Conservation (phyloP, 2,888 invertebrate genomes). For the Chelonus formosanus region DNA sequence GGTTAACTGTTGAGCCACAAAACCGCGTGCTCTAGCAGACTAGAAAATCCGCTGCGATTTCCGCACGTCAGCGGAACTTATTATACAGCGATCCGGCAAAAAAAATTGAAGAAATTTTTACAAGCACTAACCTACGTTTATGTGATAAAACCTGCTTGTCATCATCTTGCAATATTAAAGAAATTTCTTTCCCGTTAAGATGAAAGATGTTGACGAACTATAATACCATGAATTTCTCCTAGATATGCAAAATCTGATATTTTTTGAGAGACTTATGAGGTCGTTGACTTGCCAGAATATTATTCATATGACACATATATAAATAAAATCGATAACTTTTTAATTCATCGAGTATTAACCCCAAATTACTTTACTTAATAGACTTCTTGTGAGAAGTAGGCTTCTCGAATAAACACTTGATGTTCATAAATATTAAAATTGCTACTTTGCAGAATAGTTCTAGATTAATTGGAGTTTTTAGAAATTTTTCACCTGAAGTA, state of each 20-base stretch:
- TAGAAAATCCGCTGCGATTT: constrained; percentile 20
- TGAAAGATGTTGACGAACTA: neutral
- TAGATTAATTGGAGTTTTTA: no score
- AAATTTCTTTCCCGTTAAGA: neutral
- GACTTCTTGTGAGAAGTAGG: neutral
- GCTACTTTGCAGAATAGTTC: no score
- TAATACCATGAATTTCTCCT: neutral
- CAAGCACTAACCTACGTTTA: no score
- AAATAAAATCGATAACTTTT: neutral
- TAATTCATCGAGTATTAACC: neutral
- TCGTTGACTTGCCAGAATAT: constrained; percentile 1
- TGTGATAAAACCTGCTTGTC: constrained; percentile 3
- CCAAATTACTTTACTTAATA: neutral
- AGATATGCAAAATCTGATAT: neutral
- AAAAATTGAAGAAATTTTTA: neutral
- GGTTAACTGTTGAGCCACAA: constrained; percentile 8
- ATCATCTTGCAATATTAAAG: constrained; percentile 4
- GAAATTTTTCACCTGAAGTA: no score
- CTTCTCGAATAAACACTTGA: neutral
- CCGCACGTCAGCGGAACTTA: constrained; percentile 2
- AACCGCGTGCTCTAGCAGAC: constrained; percentile 4
- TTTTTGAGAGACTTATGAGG: neutral
- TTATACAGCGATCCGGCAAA: neutral
- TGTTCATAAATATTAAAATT: no score
- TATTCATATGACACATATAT: constrained; percentile 7